phyloP scores from a whole-genome alignment of 2,113 vertebrate genomes.

The Corythoichthys intestinalis region DNA sequence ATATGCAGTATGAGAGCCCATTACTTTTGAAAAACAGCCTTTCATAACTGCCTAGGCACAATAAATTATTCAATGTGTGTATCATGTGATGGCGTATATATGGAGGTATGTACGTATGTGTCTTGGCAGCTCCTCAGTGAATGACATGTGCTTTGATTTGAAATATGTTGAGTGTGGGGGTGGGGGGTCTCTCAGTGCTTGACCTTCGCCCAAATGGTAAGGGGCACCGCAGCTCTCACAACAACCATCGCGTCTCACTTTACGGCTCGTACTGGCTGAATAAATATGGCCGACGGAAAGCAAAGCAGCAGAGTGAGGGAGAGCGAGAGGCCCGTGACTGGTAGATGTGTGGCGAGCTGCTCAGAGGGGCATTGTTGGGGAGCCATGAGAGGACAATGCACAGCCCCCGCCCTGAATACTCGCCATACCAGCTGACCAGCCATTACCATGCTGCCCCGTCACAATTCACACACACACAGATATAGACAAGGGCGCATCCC shows the following conservation, averaged over 20 bases:
- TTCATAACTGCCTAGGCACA: not conserved
- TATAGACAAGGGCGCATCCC: slow-evolving; percentile 24
- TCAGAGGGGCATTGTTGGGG: slow-evolving; percentile 68
- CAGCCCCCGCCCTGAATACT: slow-evolving; percentile 68
- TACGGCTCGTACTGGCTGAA: slow-evolving; percentile 45
- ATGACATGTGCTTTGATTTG: slow-evolving; percentile 15
- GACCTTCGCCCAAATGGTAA: slow-evolving; percentile 30
- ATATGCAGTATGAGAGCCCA: not conserved
- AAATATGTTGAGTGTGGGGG: slow-evolving; percentile 16
- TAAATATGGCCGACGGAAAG: slow-evolving; percentile 61
- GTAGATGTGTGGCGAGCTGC: slow-evolving; percentile 63
- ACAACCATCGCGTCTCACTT: slow-evolving; percentile 40
- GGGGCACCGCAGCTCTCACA: not conserved
- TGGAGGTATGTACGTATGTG: not conserved
- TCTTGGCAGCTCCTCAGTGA: slow-evolving; percentile 1
- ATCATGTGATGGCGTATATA: not conserved
- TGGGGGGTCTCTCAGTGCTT: slow-evolving; percentile 15
- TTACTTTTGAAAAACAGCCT: not conserved
- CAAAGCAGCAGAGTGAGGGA: slow-evolving; percentile 44
- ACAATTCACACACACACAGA: slow-evolving; percentile 49
- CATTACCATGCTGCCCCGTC: slow-evolving; percentile 56
- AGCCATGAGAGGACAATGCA: slow-evolving; percentile 71
- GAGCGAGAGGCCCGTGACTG: slow-evolving; percentile 65
- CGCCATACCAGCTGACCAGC: slow-evolving; percentile 72
- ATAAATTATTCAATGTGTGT: not conserved